Conservation (phyloP, 2,113 vertebrate genomes). For the Suricata suricatta region DNA sequence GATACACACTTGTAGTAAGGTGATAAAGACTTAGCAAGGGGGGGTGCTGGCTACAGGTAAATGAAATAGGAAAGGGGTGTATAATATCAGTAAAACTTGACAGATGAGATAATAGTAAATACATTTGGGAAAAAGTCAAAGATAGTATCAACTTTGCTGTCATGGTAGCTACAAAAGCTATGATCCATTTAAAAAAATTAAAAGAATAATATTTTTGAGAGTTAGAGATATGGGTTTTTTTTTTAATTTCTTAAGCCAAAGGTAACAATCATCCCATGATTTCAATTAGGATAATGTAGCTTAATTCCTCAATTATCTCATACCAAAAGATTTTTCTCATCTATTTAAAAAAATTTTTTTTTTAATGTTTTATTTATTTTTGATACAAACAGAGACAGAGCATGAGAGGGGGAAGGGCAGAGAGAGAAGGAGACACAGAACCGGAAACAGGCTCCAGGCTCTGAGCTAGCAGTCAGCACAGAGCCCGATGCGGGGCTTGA, state of each 20-base stretch:
- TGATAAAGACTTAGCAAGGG: not conserved
- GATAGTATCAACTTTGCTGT: not conserved
- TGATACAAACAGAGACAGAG: no score
- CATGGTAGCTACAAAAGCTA: not conserved
- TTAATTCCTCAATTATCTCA: conserved; percentile 42
- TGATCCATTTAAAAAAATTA: not conserved
- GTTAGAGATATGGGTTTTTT: not conserved
- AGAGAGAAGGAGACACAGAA: no score
- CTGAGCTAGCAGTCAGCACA: no score
- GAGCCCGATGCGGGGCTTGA: no score
- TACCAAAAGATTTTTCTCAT: not conserved
- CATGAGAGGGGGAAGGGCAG: no score
- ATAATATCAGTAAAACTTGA: not conserved
- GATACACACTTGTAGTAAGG: not conserved
- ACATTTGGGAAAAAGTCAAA: conserved; percentile 3
- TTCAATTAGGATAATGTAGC: conserved; percentile 10
- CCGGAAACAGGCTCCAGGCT: no score
- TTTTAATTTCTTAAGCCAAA: conserved; percentile 20
- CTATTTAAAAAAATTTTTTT: no score
- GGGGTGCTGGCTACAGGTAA: not conserved
- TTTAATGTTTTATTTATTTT: no score
- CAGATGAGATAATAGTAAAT: not conserved
- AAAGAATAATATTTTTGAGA: conserved; percentile 39
- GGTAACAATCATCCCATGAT: not conserved
- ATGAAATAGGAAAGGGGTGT: not conserved